A percentile compares a stretch with the other conserved stretches of the same genome.
These are phyloP conservation scores for Beris morrisii DNA, from an alignment of 2,888 invertebrate species.

Conservation along the genomic window DNA sequence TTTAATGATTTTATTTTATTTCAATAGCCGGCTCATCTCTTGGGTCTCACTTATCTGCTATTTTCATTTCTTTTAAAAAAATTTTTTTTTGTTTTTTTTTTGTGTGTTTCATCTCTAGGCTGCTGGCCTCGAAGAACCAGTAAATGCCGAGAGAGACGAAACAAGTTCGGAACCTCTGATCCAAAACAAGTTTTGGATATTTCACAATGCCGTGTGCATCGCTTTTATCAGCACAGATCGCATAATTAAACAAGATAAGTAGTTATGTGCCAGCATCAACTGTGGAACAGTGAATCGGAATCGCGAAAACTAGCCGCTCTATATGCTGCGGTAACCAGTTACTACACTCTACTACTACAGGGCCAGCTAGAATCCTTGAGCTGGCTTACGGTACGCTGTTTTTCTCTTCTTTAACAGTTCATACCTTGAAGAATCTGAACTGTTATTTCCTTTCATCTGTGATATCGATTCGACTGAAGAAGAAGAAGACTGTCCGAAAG, in stretches of 20 bases:
- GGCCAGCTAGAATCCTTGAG: conserved; percentile 28
- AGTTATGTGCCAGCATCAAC: too few species aligned
- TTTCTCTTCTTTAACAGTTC: conserved; percentile 3
- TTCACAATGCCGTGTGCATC: conserved; percentile 30
- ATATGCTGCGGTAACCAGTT: too few species aligned
- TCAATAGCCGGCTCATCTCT: background rate
- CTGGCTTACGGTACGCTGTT: conserved; percentile 24
- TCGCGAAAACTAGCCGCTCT: too few species aligned
- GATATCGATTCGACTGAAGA: too few species aligned
- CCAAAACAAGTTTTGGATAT: conserved; percentile 20
- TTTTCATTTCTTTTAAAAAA: too few species aligned
- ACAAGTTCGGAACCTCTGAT: conserved; percentile 18
- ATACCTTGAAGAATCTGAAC: conserved; percentile 30
- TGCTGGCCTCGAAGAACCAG: too few species aligned
- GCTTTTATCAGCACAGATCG: conserved; percentile 24
- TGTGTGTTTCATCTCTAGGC: too few species aligned
- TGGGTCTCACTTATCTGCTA: too few species aligned
- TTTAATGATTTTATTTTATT: conserved; percentile 31
- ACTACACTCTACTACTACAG: conserved; percentile 17
- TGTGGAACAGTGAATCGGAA: too few species aligned
- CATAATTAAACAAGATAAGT: conserved; percentile 17
- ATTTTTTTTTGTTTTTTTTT: too few species aligned
- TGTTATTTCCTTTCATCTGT: conserved; percentile 30
- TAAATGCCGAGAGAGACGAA: conserved; percentile 1
- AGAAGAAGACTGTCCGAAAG: too few species aligned